A percentile compares a stretch with the other conserved stretches of the same genome.
phyloP scores from a whole-genome alignment of 2,113 vertebrate genomes.

The Hirundichthys speculiger region DNA sequence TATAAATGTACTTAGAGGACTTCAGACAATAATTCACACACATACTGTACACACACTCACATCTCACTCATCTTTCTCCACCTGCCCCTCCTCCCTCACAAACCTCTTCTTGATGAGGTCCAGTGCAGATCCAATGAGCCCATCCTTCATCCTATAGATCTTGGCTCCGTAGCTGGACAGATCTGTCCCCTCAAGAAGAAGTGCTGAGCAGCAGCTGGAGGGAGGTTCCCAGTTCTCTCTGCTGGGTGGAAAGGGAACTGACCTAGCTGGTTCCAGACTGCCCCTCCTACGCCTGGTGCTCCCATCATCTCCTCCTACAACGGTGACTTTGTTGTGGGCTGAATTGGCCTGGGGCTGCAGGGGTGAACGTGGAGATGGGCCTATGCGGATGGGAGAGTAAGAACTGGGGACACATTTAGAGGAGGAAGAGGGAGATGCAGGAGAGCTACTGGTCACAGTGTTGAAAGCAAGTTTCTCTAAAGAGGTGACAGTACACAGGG shows the following conservation, averaged over 20 bases:
- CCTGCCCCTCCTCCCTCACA: conserved; percentile 22
- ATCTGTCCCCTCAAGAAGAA: conserved; percentile 87
- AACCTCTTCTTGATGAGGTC: conserved; percentile 95
- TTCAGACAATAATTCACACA: too few species aligned
- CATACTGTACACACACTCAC: too few species aligned
- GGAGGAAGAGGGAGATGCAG: conserved; percentile 3
- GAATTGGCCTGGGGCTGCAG: conserved; percentile 70
- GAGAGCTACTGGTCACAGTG: not conserved
- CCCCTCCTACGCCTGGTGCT: conserved; percentile 50
- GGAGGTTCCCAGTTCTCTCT: conserved; percentile 77
- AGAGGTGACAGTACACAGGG: conserved; percentile 5
- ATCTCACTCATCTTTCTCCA: too few species aligned
- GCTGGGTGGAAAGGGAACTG: conserved; percentile 71
- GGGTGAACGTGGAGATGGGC: conserved; percentile 83
- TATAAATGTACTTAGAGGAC: too few species aligned
- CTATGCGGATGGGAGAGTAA: conserved; percentile 75
- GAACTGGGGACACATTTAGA: not conserved
- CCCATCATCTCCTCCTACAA: not conserved
- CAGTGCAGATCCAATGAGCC: conserved; percentile 87
- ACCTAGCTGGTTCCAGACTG: conserved; percentile 67
- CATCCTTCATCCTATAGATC: conserved; percentile 91
- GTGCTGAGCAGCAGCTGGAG: conserved; percentile 88
- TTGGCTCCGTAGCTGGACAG: conserved; percentile 89
- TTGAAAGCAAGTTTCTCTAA: conserved; percentile 11
- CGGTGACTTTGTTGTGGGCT: conserved; percentile 39